These are phyloP conservation scores for Corythornis cristatus DNA, from an alignment of 2,113 vertebrate genomes.

Conservation along the genomic window DNA sequence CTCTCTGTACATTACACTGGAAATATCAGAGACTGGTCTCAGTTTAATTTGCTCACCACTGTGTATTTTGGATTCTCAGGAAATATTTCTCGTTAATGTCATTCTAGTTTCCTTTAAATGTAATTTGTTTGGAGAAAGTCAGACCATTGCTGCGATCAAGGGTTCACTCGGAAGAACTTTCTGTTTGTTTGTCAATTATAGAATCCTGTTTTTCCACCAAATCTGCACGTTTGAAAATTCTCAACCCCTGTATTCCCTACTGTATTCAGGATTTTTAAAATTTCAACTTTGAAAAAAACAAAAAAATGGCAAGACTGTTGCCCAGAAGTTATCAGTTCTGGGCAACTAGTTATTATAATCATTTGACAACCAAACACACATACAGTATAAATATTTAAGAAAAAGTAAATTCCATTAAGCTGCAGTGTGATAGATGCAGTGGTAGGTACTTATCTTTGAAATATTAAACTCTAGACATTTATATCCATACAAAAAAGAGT, in stretches of 20 bases:
- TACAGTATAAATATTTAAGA: slow-evolving; percentile 85
- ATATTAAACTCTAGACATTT: slow-evolving; percentile 89
- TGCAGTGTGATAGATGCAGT: slow-evolving; percentile 78
- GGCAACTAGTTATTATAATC: slow-evolving; percentile 51
- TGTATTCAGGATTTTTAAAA: background rate
- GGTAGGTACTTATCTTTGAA: slow-evolving; percentile 85
- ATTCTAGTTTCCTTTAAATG: slow-evolving; percentile 66
- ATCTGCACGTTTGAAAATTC: background rate
- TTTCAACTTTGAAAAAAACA: background rate
- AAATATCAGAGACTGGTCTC: slow-evolving; percentile 59
- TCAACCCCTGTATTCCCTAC: background rate
- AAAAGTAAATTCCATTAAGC: slow-evolving; percentile 86
- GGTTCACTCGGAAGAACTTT: slow-evolving; percentile 52
- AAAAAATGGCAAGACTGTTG: background rate
- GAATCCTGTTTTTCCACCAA: background rate
- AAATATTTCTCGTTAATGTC: slow-evolving; percentile 50
- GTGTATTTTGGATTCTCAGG: slow-evolving; percentile 72
- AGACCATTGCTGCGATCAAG: slow-evolving; percentile 40
- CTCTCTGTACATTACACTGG: slow-evolving; percentile 47
- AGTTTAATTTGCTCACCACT: slow-evolving; percentile 69
- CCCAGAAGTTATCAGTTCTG: slow-evolving; percentile 36
- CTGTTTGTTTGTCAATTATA: background rate
- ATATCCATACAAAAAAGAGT: slow-evolving; percentile 84
- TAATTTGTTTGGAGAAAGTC: slow-evolving; percentile 68
- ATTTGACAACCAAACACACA: slow-evolving; percentile 78